phyloP scores from a whole-genome alignment of 2,113 vertebrate genomes.

The Tapirus terrestris region DNA sequence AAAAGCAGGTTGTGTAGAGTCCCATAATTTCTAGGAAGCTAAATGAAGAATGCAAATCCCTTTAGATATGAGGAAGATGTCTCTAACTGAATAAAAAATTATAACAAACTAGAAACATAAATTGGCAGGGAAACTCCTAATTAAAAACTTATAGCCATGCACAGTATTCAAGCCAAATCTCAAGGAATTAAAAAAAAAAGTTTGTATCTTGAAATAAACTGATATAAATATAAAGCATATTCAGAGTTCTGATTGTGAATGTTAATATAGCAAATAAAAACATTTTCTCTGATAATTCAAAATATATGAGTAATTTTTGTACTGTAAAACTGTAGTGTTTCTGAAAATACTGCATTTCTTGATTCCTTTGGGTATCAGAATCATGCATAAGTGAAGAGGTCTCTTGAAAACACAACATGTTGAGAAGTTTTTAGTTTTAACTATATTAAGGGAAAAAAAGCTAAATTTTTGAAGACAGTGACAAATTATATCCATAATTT shows the following conservation, averaged over 20 bases:
- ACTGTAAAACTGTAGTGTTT: not conserved
- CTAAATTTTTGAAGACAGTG: not conserved
- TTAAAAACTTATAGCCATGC: not conserved
- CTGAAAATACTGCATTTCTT: not conserved
- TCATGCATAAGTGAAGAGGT: not conserved
- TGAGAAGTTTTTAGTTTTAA: not conserved
- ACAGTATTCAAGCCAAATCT: not conserved
- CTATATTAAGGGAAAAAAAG: not conserved
- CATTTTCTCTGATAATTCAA: not conserved
- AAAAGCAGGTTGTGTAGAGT: not conserved
- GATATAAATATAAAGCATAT: not conserved
- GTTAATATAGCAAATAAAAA: not conserved
- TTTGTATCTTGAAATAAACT: not conserved
- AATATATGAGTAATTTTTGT: not conserved
- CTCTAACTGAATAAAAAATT: not conserved
- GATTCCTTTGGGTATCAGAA: not conserved
- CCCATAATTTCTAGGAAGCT: not conserved
- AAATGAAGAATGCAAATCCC: not conserved
- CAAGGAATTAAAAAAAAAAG: not conserved
- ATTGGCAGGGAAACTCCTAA: not conserved
- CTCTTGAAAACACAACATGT: not conserved
- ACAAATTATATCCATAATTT: not conserved
- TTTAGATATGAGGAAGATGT: not conserved
- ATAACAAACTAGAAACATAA: not conserved
- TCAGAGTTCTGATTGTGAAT: not conserved